Conservation (phyloP, 2,888 invertebrate genomes). For the Conchocele bisecta region DNA sequence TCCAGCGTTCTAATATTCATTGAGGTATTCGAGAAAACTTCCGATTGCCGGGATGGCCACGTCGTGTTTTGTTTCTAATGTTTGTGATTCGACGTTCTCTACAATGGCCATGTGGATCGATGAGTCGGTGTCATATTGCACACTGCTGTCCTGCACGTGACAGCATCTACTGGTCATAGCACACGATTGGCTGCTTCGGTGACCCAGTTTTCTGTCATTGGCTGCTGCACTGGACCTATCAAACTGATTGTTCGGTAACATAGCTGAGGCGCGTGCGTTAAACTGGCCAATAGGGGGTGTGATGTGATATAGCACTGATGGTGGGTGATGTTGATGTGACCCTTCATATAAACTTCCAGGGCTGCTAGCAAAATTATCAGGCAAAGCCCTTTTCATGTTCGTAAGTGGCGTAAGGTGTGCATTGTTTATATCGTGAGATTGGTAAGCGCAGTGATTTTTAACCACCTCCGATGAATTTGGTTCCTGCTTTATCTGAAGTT, state of each 20-base stretch:
- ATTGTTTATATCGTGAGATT: too few relatives aligned
- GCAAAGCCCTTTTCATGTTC: too few relatives aligned
- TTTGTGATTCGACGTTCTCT: constrained; percentile 35
- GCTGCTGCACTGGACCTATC: not conserved
- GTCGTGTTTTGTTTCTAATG: constrained; percentile 12
- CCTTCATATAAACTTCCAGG: not conserved
- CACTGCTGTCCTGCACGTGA: constrained; percentile 12
- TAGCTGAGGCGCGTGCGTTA: not conserved
- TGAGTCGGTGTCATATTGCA: constrained; percentile 55
- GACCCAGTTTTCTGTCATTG: constrained; percentile 13
- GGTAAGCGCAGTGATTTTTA: too few relatives aligned
- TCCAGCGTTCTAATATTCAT: constrained; percentile 55
- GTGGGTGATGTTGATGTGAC: not conserved
- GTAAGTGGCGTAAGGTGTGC: too few relatives aligned
- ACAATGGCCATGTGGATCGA: constrained; percentile 69
- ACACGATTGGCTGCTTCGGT: constrained; percentile 28
- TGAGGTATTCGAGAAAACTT: constrained; percentile 70
- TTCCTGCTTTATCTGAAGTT: not conserved
- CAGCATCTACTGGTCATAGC: constrained; percentile 7
- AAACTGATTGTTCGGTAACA: not conserved
- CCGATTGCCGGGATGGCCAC: constrained; percentile 67
- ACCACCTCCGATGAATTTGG: not conserved
- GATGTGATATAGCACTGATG: not conserved
- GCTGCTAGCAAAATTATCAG: too few relatives aligned
- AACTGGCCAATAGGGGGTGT: not conserved